Evolutionary conservation across 2,797 vertebrate genomes (phyloP), one percentile per base, ranked within the genome.

Genomic region (Toxotes lorentzi): DNA sequence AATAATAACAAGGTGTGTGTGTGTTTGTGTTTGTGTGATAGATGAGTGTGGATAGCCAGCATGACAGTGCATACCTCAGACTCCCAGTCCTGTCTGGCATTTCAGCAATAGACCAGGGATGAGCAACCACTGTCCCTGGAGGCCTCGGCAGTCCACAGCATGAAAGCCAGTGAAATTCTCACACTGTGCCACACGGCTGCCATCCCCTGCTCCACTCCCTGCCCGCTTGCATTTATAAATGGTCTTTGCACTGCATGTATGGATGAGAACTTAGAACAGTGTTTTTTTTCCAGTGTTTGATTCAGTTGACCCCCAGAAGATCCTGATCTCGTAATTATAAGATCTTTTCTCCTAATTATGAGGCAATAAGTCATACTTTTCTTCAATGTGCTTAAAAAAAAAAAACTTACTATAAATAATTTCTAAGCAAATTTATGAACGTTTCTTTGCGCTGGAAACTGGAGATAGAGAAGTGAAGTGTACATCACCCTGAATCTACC

Each of bases 51-150:
- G 35, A 67, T 45, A 71, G 27, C 12, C 53, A 64, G 27, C 8
- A 40, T 64, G 84, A 24, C 73, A 57, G 34, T 30, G 48, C 43
- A 66, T 64, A 48, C 41, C 54, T 70, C 60, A 54, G 9, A 69
- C 54, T 69, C 40, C 12, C 40, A 19, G 45, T 50, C 21, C 58
- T 69, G 40, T 64, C 34, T 50, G 53, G 69, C 30, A 48, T 40
- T 70, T 62, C 13, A 63, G 24, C 0, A 23, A 17, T 10, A 53
- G 54, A 34, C 38, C 21, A 7, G 30, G 17, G 62, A 69, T 30
- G 78, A 38, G 24, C 16, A 43, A 54, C 58, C 40, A 35, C 16
- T 47, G 57, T 64, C 40, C 1, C 64, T 19, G 53, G 13, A 38
- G 64, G 10, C 63, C 38, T 12, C 13, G 27, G 3, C 3, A 50